A percentile compares a stretch with the other conserved stretches of the same genome.
Conservation (phyloP, 2,888 invertebrate species). For the Pinctada fucata region DNA sequence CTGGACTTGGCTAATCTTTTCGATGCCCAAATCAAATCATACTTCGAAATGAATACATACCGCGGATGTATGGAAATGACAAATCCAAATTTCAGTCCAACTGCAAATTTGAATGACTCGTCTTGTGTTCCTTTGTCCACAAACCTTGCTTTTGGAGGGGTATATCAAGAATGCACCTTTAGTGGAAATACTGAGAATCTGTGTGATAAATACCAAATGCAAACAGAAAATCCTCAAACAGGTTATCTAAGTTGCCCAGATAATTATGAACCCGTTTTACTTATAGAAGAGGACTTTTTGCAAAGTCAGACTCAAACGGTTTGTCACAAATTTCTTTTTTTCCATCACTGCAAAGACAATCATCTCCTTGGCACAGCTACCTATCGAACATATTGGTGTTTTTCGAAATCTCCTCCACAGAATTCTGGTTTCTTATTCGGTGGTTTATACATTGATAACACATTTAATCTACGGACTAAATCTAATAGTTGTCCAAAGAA, state of each 20-base stretch:
- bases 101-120: slow-evolving; percentile 60
- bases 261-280: slow-evolving; percentile 52
- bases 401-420: slow-evolving; percentile 45
- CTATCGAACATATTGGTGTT: slow-evolving; percentile 64
- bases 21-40: slow-evolving; percentile 48
- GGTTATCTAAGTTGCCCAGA: slow-evolving; percentile 56
- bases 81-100: slow-evolving; percentile 53
- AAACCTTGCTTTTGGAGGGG: slow-evolving; percentile 48
- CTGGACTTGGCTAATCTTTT: slow-evolving; percentile 39
- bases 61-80: slow-evolving; percentile 52
- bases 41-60: slow-evolving; percentile 56
- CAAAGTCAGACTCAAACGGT: slow-evolving; percentile 27
- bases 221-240: slow-evolving; percentile 61
- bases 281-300: slow-evolving; percentile 45
- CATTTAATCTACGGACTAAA: slow-evolving; percentile 57
- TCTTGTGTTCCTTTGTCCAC: slow-evolving; percentile 41
- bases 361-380: slow-evolving; percentile 44
- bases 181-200: slow-evolving; percentile 9
- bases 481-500: slow-evolving; percentile 53
- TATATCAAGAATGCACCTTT: slow-evolving; percentile 46
- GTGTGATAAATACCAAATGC: slow-evolving; percentile 30
- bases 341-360: slow-evolving; percentile 47
- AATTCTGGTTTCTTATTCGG: slow-evolving; percentile 64
- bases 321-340: slow-evolving; percentile 54
- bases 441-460: slow-evolving; percentile 56